Evolutionary conservation across 1,140 invertebrate genomes (phyloP).

Genomic region (Drosophila cardini): DNA sequence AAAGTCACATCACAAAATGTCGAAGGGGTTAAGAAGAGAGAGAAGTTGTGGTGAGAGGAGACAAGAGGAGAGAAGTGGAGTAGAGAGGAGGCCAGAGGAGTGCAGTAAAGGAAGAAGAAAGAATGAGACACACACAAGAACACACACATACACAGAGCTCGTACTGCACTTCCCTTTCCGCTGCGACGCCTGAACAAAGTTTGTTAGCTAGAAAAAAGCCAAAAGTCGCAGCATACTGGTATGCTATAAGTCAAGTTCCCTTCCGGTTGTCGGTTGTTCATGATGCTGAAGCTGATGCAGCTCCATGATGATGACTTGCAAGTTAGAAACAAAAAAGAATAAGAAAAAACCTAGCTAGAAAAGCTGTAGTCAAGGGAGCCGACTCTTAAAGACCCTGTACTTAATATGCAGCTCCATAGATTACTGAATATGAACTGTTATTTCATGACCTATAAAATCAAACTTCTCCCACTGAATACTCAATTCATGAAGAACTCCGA

Average conservation of each 20-base stretch:
- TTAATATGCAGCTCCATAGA: too few relatives aligned
- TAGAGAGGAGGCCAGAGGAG: neutral
- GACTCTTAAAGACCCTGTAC: too few relatives aligned
- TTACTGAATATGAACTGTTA: too few relatives aligned
- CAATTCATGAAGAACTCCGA: too few relatives aligned
- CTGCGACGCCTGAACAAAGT: conserved; percentile 64
- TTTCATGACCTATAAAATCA: too few relatives aligned
- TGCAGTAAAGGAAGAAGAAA: neutral
- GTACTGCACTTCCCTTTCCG: conserved; percentile 75
- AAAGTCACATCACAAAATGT: conserved; percentile 29
- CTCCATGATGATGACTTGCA: neutral
- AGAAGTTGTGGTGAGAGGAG: neutral
- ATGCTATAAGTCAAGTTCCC: conserved; percentile 68
- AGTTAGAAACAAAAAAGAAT: neutral
- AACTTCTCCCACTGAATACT: too few relatives aligned
- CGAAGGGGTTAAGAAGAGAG: too few relatives aligned
- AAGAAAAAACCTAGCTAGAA: neutral
- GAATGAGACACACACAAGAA: neutral
- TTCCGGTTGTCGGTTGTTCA: conserved; percentile 56
- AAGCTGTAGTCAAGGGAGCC: neutral
- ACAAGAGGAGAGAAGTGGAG: neutral
- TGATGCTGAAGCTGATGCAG: conserved; percentile 9
- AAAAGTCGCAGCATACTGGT: conserved; percentile 13
- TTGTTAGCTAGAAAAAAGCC: conserved; percentile 42
- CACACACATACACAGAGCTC: neutral